A percentile compares a stretch with the other conserved stretches of the same genome.
phyloP scores from a whole-genome alignment of 2,888 invertebrate species.

The Seira musarum region DNA sequence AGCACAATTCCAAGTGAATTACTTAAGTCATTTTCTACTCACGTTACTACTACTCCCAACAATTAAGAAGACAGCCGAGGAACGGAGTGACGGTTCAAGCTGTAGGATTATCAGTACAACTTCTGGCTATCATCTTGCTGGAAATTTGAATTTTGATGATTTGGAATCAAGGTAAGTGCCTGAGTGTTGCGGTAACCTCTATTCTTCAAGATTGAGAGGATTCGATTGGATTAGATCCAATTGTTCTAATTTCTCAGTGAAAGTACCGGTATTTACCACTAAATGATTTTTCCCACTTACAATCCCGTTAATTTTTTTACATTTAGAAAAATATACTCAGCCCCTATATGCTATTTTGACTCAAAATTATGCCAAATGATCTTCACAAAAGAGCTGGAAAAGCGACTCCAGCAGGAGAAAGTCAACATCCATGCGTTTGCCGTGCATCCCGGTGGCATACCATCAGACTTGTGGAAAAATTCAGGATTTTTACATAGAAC shows the following conservation, averaged over 20 bases:
- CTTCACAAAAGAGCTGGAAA: slow-evolving; percentile 78
- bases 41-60: slow-evolving; percentile 87
- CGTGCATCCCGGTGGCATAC: slow-evolving; percentile 90
- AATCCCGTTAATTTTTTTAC: too few relatives aligned
- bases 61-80: slow-evolving; percentile 78
- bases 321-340: slow-evolving; percentile 33
- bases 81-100: slow-evolving; percentile 13
- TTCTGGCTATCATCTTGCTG: slow-evolving; percentile 84
- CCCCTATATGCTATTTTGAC: slow-evolving; percentile 80
- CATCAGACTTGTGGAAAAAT: slow-evolving; percentile 70
- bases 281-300: too few relatives aligned
- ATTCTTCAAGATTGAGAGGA: too few relatives aligned
- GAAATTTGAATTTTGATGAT: slow-evolving; percentile 83
- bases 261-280: too few relatives aligned
- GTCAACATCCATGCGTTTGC: slow-evolving; percentile 79
- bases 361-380: slow-evolving; percentile 87
- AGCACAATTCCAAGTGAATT: slow-evolving; percentile 90
- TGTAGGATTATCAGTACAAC: slow-evolving; percentile 87
- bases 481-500: slow-evolving; percentile 18
- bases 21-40: slow-evolving; percentile 87
- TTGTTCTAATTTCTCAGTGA: too few relatives aligned
- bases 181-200: too few relatives aligned
- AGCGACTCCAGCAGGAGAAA: slow-evolving; percentile 75
- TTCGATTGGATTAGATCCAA: too few relatives aligned
- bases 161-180: slow-evolving; percentile 77